phyloP scores from a whole-genome alignment of 2,113 vertebrate species.

The Oceanodroma tethys region DNA sequence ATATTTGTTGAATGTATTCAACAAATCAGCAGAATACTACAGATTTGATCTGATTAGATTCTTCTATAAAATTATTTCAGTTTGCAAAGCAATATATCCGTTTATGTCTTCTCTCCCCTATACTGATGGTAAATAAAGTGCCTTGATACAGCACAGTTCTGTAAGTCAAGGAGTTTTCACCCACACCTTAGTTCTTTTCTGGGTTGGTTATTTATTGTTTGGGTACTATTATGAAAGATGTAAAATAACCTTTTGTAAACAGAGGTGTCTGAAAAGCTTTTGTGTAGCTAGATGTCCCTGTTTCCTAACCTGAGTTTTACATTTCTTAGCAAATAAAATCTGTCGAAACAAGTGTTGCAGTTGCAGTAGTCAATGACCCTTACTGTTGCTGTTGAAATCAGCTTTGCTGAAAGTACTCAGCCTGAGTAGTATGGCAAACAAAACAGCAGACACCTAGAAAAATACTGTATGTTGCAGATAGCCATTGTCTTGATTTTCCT shows the following conservation, averaged over 20 bases:
- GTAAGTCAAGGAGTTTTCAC: not conserved
- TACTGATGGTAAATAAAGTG: not conserved
- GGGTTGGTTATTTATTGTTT: not conserved
- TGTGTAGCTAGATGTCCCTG: not conserved
- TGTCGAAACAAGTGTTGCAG: not conserved
- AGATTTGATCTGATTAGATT: not conserved
- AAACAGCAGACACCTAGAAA: not conserved
- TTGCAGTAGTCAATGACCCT: not conserved
- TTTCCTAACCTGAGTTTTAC: not conserved
- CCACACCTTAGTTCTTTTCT: not conserved
- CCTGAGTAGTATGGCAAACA: not conserved
- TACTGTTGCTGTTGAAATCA: not conserved
- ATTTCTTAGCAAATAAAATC: not conserved
- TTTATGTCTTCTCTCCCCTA: not conserved
- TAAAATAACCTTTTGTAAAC: not conserved
- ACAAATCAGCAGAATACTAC: not conserved
- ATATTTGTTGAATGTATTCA: not conserved
- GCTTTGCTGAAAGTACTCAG: not conserved
- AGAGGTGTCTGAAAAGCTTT: not conserved
- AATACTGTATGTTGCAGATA: not conserved
- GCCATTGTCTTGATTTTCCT: not conserved
- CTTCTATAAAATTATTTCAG: slow-evolving; percentile 1
- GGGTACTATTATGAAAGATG: not conserved
- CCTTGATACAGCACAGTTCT: not conserved
- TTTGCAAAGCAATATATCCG: not conserved